A percentile compares a stretch with the other conserved stretches of the same genome.
These are phyloP conservation scores for Melinaea marsaeus DNA, from an alignment of 2,888 invertebrate genomes.

Conservation along the genomic window DNA sequence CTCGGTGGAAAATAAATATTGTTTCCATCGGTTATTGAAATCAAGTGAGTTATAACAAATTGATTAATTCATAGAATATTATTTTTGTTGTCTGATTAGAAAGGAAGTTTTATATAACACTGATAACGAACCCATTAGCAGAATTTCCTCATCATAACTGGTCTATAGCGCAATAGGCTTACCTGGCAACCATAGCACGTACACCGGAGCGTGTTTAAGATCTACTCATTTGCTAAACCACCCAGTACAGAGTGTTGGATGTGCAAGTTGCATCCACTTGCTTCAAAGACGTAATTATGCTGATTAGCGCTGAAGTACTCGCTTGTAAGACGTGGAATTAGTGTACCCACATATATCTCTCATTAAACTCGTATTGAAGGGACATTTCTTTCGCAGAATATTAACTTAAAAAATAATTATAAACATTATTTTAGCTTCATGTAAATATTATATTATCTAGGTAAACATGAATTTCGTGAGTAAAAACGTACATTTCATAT, in stretches of 20 bases:
- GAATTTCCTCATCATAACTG: not conserved
- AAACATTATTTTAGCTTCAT: too few relatives aligned
- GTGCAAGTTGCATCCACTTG: constrained; percentile 31
- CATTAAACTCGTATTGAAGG: constrained; percentile 23
- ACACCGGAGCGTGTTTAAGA: constrained; percentile 30
- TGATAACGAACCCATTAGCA: not conserved
- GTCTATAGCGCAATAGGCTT: constrained; percentile 5
- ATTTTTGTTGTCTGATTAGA: too few relatives aligned
- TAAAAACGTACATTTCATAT: too few relatives aligned
- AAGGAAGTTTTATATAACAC: not conserved
- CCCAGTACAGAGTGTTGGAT: constrained; percentile 30
- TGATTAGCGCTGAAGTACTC: constrained; percentile 29
- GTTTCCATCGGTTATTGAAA: too few relatives aligned
- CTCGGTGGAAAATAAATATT: too few relatives aligned
- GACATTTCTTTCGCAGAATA: constrained; percentile 11
- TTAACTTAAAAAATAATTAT: not conserved
- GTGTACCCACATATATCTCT: constrained; percentile 22
- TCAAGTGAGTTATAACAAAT: too few relatives aligned
- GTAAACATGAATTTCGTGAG: too few relatives aligned
- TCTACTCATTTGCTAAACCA: constrained; percentile 31
- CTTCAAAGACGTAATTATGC: constrained; percentile 33
- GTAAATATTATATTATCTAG: not conserved
- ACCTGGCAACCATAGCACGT: constrained; percentile 24
- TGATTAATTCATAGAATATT: too few relatives aligned
- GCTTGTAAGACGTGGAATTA: constrained; percentile 29